Conservation (phyloP, 2,888 invertebrate species). For the Pseudoips prasinana region DNA sequence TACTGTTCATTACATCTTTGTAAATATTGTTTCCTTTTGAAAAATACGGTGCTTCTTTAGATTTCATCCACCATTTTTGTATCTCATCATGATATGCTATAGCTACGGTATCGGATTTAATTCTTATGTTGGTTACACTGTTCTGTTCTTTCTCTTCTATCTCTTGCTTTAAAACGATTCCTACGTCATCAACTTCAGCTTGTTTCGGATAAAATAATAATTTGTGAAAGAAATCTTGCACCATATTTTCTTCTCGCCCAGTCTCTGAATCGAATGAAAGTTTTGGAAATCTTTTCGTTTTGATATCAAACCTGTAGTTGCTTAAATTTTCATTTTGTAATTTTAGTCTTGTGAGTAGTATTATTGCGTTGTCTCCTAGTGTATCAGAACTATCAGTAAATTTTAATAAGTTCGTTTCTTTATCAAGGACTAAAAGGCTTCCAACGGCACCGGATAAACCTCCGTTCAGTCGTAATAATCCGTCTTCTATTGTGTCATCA, state of each 20-base stretch:
- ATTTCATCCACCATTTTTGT: slow-evolving; percentile 23
- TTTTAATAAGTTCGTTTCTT: slow-evolving; percentile 5
- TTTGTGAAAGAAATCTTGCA: slow-evolving; percentile 12
- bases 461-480: slow-evolving; percentile 6
- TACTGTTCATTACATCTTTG: not conserved
- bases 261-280: slow-evolving; percentile 4
- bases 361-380: slow-evolving; percentile 1
- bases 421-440: slow-evolving; percentile 17
- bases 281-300: slow-evolving; percentile 17
- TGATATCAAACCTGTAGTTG: slow-evolving; percentile 10
- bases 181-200: slow-evolving; percentile 13
- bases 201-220: slow-evolving; percentile 23
- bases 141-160: slow-evolving; percentile 5
- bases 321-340: slow-evolving; percentile 5
- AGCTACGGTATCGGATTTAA: slow-evolving; percentile 12
- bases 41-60: slow-evolving; percentile 13
- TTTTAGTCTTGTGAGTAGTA: slow-evolving; percentile 3
- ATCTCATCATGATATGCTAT: slow-evolving; percentile 18
- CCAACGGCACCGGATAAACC: slow-evolving; percentile 20
- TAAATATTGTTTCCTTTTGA: slow-evolving; percentile 3
- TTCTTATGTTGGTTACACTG: slow-evolving; percentile 3
- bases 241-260: slow-evolving; percentile 6
- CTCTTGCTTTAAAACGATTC: slow-evolving; percentile 8
- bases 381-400: not conserved
- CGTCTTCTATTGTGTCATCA: slow-evolving; percentile 10